Evolutionary conservation across 2,888 invertebrate genomes (phyloP), one percentile per base, ranked within the genome.

Genomic region (Drosophila robusta): DNA sequence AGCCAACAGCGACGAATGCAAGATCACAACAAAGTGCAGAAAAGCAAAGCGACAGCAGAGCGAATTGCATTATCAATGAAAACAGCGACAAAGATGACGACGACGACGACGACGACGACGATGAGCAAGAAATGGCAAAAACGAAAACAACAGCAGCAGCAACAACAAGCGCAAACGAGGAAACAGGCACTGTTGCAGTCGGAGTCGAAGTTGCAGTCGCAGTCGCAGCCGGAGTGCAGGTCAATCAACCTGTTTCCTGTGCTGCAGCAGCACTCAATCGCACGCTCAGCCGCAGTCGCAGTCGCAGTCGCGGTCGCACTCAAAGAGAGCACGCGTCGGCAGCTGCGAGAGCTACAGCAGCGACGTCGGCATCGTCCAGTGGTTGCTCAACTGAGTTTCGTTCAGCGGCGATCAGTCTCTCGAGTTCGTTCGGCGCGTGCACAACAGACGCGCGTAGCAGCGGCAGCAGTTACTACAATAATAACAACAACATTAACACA

Each of bases 221-320:
- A 14, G 67, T 56, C 42, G 67, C 67, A 57, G 74, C 41, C 46
- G 85, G 63, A 78, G 83, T 77, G 75, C 89, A 87, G 90, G 89
- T 90, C 89, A 89, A 80, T 90, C 89, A 89, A 90, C 89, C 87
- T 90, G 89, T 86, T 89, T 88, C 86, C 90, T 88, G 80, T 74
- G 74, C 77, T 47, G 66, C 67, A 54, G 36, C 56, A 16, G 46
- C 60, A 46, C 55, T 45, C 58, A 63, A 58, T 60, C 64, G 51
- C 41, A 54, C 50, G 38, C 54, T 56, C 34, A 34, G 51, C 34
- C 70, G 36, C 24, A 68, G 36, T 41, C 45, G 54, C 36, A 67
- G 44, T 67, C 67, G 24, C 49, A 67, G 46, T 47, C 38, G 47
- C 44, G 49, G 44, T 54, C 50, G 54, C 39, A 47, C 51, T 41